Evolutionary conservation across 2,888 invertebrate species (phyloP), one percentile per base, ranked within the genome.

Genomic region (Amblyjoppa proteus): DNA sequence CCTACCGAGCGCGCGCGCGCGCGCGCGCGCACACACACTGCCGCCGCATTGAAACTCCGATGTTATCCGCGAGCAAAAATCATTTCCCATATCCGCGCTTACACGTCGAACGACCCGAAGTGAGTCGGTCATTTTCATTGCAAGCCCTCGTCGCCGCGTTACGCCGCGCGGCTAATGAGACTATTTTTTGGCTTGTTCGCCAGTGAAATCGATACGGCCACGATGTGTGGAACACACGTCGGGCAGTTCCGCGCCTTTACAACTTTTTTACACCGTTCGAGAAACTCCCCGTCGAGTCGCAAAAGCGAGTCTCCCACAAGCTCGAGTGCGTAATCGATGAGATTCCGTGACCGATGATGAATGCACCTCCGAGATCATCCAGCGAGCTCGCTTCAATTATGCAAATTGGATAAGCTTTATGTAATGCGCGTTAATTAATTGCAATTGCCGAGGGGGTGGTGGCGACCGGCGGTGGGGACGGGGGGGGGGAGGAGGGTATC

Each of bases 401-500:
- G 91, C 91, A 91, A 90, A 92, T 91, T 91, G 87, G 88, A 87
- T 89, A 80, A 75, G 80, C 84, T 90, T 90, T 90, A 90, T 90
- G 90, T 91, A 91, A 91, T 89, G 89, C 89, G 88, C 89, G 90
- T 91, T 92, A 92, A 92, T 92, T 91, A 91, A 91, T 90, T 90
- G 89, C 89, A 89, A 89, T 89, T 89, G 90, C 89, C 88, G 61
- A 79, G 71, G 61, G 75, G 71, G 71, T 25, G 49, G 66, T 51
- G 68, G 31, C 16, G 25, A 49, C 31, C 16, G 38, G 70, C 20
- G 20, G 20, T 20, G 20, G 53, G 49, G 31, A 53, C 20, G 61
- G 49, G 61, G 61, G 31, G 13, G 68, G 61, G 64, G 64, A 53
- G 34, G 71, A 25, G 41, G 88, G 88, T 88, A 89, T 87, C 88